These are phyloP conservation scores for Stenopsyche tienmushanensis DNA, from an alignment of 1,140 invertebrate genomes.

Conservation along the genomic window DNA sequence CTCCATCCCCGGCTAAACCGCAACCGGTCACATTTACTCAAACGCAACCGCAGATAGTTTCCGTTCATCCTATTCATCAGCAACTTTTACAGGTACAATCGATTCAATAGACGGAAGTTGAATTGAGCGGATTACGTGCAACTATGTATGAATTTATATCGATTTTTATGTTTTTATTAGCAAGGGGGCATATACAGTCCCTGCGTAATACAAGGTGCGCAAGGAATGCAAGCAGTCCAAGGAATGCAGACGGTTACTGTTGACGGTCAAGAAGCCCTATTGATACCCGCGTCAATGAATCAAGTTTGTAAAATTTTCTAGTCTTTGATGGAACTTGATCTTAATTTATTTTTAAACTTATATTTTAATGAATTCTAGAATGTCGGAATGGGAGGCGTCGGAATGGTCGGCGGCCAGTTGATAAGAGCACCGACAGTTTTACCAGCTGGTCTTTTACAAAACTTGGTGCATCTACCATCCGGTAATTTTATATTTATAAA, in stretches of 20 bases:
- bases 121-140: too few relatives aligned
- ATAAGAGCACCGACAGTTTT: slow-evolving; percentile 58
- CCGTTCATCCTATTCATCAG: slow-evolving; percentile 54
- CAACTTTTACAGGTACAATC: slow-evolving; percentile 50
- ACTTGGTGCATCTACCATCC: slow-evolving; percentile 54
- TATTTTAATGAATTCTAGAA: slow-evolving; percentile 49
- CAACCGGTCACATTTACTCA: slow-evolving; percentile 49
- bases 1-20: slow-evolving; percentile 46
- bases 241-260: slow-evolving; percentile 86
- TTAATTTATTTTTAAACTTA: too few relatives aligned
- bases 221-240: slow-evolving; percentile 42
- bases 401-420: slow-evolving; percentile 62
- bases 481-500: slow-evolving; percentile 43
- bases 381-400: slow-evolving; percentile 54
- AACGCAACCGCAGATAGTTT: slow-evolving; percentile 50
- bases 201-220: slow-evolving; percentile 48
- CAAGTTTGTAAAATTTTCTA: slow-evolving; percentile 25
- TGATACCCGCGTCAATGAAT: slow-evolving; percentile 68
- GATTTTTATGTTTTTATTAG: slow-evolving; percentile 42
- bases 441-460: slow-evolving; percentile 59
- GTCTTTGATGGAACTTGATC: too few relatives aligned
- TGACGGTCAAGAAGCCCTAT: slow-evolving; percentile 88
- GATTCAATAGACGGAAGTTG: background rate
- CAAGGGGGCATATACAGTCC: slow-evolving; percentile 51
- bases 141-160: too few relatives aligned